Conservation (phyloP, 2,797 vertebrate genomes). For the Lacerta agilis region DNA sequence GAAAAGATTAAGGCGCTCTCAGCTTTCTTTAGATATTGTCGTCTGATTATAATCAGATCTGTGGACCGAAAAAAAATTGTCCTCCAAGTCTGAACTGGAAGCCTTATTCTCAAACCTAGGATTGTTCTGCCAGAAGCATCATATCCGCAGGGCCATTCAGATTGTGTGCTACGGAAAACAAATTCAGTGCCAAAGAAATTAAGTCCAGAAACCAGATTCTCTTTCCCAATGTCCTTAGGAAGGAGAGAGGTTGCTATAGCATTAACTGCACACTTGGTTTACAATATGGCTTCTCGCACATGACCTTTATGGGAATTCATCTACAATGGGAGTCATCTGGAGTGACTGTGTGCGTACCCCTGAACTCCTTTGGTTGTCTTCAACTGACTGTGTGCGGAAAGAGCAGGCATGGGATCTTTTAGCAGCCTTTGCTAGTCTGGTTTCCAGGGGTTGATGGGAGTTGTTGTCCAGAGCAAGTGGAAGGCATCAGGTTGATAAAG, state of each 20-base stretch:
- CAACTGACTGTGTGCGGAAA: not conserved
- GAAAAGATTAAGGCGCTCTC: not conserved
- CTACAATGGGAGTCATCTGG: not conserved
- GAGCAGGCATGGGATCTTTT: not conserved
- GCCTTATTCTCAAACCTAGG: slow-evolving; percentile 3
- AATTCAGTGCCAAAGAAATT: not conserved
- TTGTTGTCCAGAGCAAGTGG: too few relatives aligned
- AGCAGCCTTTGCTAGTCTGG: not conserved
- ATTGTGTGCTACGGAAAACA: not conserved
- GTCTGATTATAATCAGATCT: slow-evolving; percentile 45
- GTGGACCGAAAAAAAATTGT: slow-evolving; percentile 1
- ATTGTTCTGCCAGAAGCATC: not conserved
- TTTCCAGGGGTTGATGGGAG: too few relatives aligned
- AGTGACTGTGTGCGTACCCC: too few relatives aligned
- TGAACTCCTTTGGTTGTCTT: not conserved
- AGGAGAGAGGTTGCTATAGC: not conserved
- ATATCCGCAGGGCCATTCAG: not conserved
- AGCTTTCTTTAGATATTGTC: not conserved
- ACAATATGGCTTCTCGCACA: not conserved
- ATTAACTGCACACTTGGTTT: not conserved
- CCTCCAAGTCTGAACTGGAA: not conserved
- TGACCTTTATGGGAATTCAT: not conserved
- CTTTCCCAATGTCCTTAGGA: not conserved
- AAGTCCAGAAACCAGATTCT: not conserved
- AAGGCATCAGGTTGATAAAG: too few relatives aligned